Evolutionary conservation across 2,888 invertebrate species (phyloP), one percentile per base, ranked within the genome.

Genomic region (Caenorhabditis macrosperma): DNA sequence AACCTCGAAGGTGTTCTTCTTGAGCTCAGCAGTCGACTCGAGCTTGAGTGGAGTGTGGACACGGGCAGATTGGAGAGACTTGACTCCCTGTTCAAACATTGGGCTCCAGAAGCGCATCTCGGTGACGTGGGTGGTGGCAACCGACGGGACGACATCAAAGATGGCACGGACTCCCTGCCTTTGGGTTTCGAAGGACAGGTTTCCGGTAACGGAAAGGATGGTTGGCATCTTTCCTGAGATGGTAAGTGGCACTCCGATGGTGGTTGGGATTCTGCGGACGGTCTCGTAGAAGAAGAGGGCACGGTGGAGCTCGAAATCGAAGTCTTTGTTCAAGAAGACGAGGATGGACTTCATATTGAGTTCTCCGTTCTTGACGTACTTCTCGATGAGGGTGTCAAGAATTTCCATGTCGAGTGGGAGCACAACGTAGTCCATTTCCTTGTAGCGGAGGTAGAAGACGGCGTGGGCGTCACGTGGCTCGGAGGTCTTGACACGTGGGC

Each of bases 211-310:
- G 35, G 81, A 74, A 60, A 77, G 22, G 28, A 85, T 57, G 22
- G 79, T 78, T 61, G 85, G 85, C 33, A 79, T 52, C 63, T 82
- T 82, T 52, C 63, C 59, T 20, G 81, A 50, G 64, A 82, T 46
- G 33, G 66, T 64, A 26, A 89, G 74, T 33, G 88, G 88, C 17
- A 86, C 38, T 67, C 88, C 88, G 71, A 83, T 35, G 20, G 85
- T 82, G 52, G 87, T 86, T 35, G 87, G 86, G 63, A 88, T 57
- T 28, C 69, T 75, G 52, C 71, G 69, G 44, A 66, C 64, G 22
- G 66, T 35, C 63, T 84, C 79, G 66, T 77, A 80, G 71, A 83
- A 54, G 78, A 60, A 85, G 33, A 79, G 63, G 35, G 82, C 82
- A 38, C 55, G 69, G 78, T 68, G 61, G 17, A 60, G 30, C 12